Evolutionary conservation across 2,113 vertebrate species (phyloP), one percentile per base, ranked within the genome.

Genomic region (Amphiprion percula): DNA sequence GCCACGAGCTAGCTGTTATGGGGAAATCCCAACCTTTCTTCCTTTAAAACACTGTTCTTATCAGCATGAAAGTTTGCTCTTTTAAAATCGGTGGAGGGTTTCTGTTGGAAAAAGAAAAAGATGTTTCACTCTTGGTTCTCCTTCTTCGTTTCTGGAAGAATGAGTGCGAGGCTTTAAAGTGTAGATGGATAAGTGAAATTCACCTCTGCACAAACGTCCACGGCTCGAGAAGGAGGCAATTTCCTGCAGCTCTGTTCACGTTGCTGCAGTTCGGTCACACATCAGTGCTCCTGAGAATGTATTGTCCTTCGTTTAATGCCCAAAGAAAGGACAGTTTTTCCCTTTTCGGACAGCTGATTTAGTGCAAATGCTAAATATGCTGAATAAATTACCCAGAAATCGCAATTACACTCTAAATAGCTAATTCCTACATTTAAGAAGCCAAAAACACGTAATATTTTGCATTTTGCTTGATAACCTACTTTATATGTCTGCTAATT

Each of bases 141-240:
- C 26, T 26, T 80, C 52, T 63, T 41, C 1, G n/a, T 82, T 81
- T 90, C 62, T 88, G 80, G 73, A 72, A 78, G 75, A 86, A 53
- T 78, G 82, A 69, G 64, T 84, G 33, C 50, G 39, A 72, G 77
- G 80, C 70, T 86, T 87, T 78, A 24, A 67, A 16, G 81, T 73
- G 85, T 70, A 68, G 84, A 77, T 85, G 87, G 87, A 87, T 88
- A 89, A 87, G 91, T 87, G 86, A 91, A 92, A 89, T 87, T 87
- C 88, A 92, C 85, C 87, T 83, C 52, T 47, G 77, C 83, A 80
- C 81, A 85, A 84, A 87, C 69, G 83, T 59, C 83, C 70, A 77
- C 82, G 85, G 84, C 83, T 73, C 24, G 64, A 87, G 78, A 86
- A 33, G 72, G 85, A 88, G 79, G 76, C 90, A 90, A 91, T 93